Percentiles rank a stretch among this genome's conserved stretches.
Evolutionary conservation across 2,113 vertebrate species (phyloP).

Genomic region (Lagopus leucura): DNA sequence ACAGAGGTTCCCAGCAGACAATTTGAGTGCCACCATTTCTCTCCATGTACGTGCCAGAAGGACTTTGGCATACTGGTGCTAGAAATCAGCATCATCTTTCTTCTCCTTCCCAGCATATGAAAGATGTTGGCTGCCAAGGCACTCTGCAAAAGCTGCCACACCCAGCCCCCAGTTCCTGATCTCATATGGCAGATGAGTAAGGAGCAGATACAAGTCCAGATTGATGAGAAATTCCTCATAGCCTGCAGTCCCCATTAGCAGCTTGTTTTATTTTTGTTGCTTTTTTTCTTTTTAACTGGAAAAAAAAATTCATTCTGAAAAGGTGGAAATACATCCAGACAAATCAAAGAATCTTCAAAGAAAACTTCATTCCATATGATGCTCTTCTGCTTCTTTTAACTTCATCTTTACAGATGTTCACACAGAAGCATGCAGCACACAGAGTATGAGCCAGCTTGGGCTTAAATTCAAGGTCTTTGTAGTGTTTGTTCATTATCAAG

Average conservation of each 20-base stretch:
- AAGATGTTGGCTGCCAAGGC: background rate
- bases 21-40: background rate
- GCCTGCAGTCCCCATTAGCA: background rate
- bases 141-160: background rate
- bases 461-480: background rate
- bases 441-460: background rate
- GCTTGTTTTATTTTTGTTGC: background rate
- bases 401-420: background rate
- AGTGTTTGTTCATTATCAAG: background rate
- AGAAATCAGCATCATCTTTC: background rate
- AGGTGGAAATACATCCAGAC: background rate
- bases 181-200: background rate
- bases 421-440: background rate
- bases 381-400: background rate
- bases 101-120: background rate
- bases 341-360: background rate
- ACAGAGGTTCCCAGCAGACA: background rate
- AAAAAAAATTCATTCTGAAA: background rate
- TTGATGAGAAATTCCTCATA: background rate
- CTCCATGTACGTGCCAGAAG: background rate
- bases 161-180: background rate
- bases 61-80: background rate
- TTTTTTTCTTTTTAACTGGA: background rate
- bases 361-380: background rate
- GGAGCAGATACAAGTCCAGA: background rate